These are phyloP conservation scores for Parnassius mnemosyne DNA, from an alignment of 2,888 invertebrate genomes.

Conservation along the genomic window DNA sequence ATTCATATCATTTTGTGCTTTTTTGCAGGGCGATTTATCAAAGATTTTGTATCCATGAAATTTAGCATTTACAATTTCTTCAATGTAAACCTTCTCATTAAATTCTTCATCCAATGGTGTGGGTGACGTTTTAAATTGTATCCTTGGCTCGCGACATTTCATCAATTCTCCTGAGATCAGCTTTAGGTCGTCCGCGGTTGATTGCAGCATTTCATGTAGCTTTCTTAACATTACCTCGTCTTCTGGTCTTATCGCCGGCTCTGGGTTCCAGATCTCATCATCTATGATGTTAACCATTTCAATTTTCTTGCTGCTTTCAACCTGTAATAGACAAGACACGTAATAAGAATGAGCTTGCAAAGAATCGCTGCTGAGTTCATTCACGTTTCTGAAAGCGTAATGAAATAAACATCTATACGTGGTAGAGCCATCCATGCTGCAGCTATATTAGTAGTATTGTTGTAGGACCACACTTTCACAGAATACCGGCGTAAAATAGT, in stretches of 20 bases:
- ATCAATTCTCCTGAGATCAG: slow-evolving; percentile 66
- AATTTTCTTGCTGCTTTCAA: slow-evolving; percentile 70
- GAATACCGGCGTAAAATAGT: too few relatives aligned
- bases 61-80: slow-evolving; percentile 75
- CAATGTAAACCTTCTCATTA: slow-evolving; percentile 71
- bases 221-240: slow-evolving; percentile 68
- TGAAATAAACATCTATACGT: too few relatives aligned
- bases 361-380: too few relatives aligned
- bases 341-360: background rate
- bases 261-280: slow-evolving; percentile 68
- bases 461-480: too few relatives aligned
- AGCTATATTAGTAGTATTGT: too few relatives aligned
- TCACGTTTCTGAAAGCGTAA: too few relatives aligned
- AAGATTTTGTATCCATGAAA: slow-evolving; percentile 67
- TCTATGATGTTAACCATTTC: slow-evolving; percentile 72
- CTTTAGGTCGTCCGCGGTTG: slow-evolving; percentile 72
- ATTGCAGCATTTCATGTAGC: slow-evolving; percentile 72
- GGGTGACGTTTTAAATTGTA: slow-evolving; percentile 56
- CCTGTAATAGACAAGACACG: slow-evolving; percentile 46
- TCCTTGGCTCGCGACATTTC: slow-evolving; percentile 57
- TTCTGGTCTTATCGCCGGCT: slow-evolving; percentile 68
- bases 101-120: slow-evolving; percentile 71
- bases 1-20: slow-evolving; percentile 24
- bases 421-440: too few relatives aligned
- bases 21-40: slow-evolving; percentile 37